Conservation (phyloP, 2,797 vertebrate genomes). For the Microctenopoma lineatum region DNA sequence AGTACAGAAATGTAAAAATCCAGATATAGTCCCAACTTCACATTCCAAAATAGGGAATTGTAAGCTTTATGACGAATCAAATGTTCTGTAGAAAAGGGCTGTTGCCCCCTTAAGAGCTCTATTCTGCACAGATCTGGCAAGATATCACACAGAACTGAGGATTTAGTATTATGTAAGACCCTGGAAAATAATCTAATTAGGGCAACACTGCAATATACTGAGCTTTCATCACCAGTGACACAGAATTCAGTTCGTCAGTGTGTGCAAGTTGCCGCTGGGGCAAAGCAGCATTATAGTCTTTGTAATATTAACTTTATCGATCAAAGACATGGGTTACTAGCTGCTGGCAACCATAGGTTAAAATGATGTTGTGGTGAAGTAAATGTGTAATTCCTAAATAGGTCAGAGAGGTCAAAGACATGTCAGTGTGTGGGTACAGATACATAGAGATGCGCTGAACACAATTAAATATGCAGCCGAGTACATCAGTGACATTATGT, state of each 20-base stretch:
- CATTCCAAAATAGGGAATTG: constrained; percentile 23
- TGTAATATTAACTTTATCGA: constrained; percentile 38
- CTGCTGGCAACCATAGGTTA: constrained; percentile 63
- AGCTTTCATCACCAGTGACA: constrained; percentile 61
- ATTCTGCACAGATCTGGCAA: constrained; percentile 65
- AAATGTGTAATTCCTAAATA: constrained; percentile 24
- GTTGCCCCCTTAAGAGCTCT: constrained; percentile 39
- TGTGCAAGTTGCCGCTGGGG: constrained; percentile 53
- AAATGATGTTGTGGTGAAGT: constrained; percentile 2
- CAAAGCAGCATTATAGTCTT: constrained; percentile 25
- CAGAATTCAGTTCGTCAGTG: constrained; percentile 54
- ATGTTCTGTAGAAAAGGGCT: constrained; percentile 37
- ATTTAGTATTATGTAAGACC: constrained; percentile 69
- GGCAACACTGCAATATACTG: constrained; percentile 63
- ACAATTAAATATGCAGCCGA: neutral
- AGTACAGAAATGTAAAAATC: constrained; percentile 8
- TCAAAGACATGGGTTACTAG: constrained; percentile 50
- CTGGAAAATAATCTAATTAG: constrained; percentile 69
- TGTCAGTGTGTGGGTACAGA: neutral
- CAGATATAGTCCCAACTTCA: constrained; percentile 8
- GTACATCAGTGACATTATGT: neutral
- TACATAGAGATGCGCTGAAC: neutral
- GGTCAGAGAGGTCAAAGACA: constrained; percentile 3
- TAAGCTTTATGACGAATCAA: constrained; percentile 42
- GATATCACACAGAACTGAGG: constrained; percentile 69